A percentile compares a stretch with the other conserved stretches of the same genome.
These are phyloP conservation scores for Hyperopisus bebe DNA, from an alignment of 2,113 vertebrate species.

Conservation along the genomic window DNA sequence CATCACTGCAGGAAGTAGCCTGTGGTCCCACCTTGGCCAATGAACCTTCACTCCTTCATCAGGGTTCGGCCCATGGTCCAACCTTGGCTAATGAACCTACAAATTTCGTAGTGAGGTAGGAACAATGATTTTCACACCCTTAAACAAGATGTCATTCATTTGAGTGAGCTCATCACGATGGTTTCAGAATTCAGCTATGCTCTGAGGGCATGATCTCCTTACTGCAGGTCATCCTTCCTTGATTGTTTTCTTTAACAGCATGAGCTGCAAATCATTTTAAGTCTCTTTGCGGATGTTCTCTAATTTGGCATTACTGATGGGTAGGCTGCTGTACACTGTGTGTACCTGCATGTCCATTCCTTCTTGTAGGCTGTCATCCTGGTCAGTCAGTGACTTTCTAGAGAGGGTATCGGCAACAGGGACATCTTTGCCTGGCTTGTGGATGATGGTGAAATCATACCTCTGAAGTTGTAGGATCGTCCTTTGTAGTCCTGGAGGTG, in stretches of 20 bases:
- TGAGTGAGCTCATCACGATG: no score
- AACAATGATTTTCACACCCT: no score
- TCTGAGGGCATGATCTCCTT: no score
- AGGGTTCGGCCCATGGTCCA: background rate
- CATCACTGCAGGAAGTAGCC: background rate
- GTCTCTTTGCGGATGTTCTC: background rate
- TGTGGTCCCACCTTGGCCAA: background rate
- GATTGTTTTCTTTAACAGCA: background rate
- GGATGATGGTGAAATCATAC: constrained; percentile 20
- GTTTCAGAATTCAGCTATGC: no score
- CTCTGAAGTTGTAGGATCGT: no score
- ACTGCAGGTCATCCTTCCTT: no score
- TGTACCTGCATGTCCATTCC: constrained; percentile 28
- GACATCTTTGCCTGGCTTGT: constrained; percentile 26
- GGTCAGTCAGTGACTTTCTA: constrained; percentile 16
- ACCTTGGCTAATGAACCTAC: background rate
- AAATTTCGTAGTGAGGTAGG: no score
- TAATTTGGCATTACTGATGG: constrained; percentile 12
- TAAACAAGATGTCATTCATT: no score
- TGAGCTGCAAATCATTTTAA: background rate
- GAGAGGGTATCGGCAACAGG: constrained; percentile 17
- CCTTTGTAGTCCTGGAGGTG: no score
- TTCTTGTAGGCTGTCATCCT: constrained; percentile 6
- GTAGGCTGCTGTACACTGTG: background rate
- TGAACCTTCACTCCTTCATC: background rate